These are phyloP conservation scores for Pogonocichla stellata DNA, from an alignment of 2,113 vertebrate genomes.

Conservation along the genomic window DNA sequence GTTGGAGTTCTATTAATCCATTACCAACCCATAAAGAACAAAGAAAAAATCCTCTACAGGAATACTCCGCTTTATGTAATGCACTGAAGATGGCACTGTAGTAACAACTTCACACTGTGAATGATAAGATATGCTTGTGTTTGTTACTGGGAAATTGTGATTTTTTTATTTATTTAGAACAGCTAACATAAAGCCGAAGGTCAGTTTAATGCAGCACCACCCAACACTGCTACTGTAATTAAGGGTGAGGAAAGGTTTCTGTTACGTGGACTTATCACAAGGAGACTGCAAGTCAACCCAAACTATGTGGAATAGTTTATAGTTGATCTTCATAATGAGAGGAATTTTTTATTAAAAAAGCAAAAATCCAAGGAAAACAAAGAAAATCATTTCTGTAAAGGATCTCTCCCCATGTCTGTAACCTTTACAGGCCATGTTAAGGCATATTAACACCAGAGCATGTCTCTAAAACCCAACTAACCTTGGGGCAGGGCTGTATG, in stretches of 20 bases:
- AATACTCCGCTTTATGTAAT: constrained; percentile 38
- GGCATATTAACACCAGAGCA: not conserved
- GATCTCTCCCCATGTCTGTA: not conserved
- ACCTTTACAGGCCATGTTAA: not conserved
- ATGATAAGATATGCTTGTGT: constrained; percentile 12
- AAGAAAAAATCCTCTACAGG: constrained; percentile 19
- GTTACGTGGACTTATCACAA: constrained; percentile 9
- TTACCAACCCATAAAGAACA: not conserved
- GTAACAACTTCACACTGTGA: constrained; percentile 66
- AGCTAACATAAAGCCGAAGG: not conserved
- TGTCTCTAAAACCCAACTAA: not conserved
- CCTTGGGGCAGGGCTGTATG: not conserved
- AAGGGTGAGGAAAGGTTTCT: not conserved
- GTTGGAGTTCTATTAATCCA: not conserved
- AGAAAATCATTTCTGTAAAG: not conserved
- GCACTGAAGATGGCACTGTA: constrained; percentile 78
- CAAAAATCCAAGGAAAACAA: not conserved
- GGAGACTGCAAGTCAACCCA: not conserved
- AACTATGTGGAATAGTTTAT: not conserved
- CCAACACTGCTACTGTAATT: constrained; percentile 18
- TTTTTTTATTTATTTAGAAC: constrained; percentile 29
- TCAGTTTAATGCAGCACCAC: constrained; percentile 17
- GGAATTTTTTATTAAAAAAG: not conserved
- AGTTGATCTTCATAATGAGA: not conserved
- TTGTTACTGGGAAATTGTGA: constrained; percentile 48